These are phyloP conservation scores for Andrena marginata DNA, from an alignment of 2,888 invertebrate genomes.

Conservation along the genomic window DNA sequence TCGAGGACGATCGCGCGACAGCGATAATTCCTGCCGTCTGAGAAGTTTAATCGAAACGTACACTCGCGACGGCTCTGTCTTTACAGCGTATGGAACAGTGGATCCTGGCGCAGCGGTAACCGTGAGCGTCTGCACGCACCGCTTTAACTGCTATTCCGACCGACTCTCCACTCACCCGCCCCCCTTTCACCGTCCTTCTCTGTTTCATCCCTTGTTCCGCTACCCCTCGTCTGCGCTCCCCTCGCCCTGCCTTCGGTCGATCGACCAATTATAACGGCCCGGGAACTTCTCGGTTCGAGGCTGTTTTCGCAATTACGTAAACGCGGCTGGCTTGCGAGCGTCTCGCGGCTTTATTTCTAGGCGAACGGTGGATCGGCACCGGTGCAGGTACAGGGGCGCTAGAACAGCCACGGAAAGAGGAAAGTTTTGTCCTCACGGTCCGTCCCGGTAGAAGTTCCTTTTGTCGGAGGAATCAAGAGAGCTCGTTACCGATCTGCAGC, in stretches of 20 bases:
- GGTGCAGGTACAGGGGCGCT: background rate
- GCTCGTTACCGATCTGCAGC: conserved; percentile 56
- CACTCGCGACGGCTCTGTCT: conserved; percentile 60
- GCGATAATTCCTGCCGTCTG: conserved; percentile 75
- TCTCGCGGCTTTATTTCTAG: conserved; percentile 11
- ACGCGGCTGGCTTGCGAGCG: conserved; percentile 6
- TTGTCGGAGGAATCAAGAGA: conserved; percentile 56
- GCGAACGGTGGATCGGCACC: background rate
- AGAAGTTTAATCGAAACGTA: conserved; percentile 77
- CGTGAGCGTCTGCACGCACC: conserved; percentile 45
- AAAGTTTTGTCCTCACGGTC: conserved; percentile 56
- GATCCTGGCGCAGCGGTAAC: conserved; percentile 22
- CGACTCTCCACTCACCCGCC: conserved; percentile 5
- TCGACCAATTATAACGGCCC: conserved; percentile 54
- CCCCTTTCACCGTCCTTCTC: background rate
- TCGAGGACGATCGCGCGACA: conserved; percentile 70
- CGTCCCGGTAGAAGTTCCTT: conserved; percentile 32
- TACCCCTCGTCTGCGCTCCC: background rate
- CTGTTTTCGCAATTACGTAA: conserved; percentile 50
- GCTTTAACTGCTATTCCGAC: conserved; percentile 57
- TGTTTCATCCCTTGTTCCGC: background rate
- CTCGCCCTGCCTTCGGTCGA: conserved; percentile 31
- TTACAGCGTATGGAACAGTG: conserved; percentile 40
- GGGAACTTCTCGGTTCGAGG: conserved; percentile 36
- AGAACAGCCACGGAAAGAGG: conserved; percentile 23